These are phyloP conservation scores for Neoitamus cyanurus DNA, from an alignment of 2,888 invertebrate species.

Conservation along the genomic window DNA sequence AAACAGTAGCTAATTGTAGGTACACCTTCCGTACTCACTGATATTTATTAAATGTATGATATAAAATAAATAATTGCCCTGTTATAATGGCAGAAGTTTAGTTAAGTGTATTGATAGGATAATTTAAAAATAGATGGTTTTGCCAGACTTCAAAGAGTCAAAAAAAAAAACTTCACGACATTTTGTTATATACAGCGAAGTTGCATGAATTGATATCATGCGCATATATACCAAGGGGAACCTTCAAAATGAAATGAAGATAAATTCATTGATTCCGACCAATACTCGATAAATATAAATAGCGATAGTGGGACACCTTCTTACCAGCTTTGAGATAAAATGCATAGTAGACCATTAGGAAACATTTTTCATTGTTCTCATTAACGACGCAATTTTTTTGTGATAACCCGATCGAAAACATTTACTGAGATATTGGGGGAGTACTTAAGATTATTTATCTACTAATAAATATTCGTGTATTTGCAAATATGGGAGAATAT, in stretches of 20 bases:
- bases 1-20: too few relatives aligned
- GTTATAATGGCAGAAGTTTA: too few relatives aligned
- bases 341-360: background rate
- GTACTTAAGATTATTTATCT: background rate
- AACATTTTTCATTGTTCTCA: background rate
- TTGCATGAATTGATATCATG: too few relatives aligned
- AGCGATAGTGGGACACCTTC: background rate
- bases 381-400: background rate
- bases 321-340: background rate
- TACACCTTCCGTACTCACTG: too few relatives aligned
- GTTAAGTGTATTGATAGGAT: too few relatives aligned
- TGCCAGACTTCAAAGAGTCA: too few relatives aligned
- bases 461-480: slow-evolving; percentile 29
- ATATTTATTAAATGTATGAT: too few relatives aligned
- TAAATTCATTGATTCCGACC: background rate
- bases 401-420: background rate
- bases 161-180: too few relatives aligned
- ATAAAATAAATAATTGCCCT: too few relatives aligned
- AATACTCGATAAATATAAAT: background rate
- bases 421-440: background rate
- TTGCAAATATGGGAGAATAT: background rate
- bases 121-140: too few relatives aligned
- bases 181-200: too few relatives aligned
- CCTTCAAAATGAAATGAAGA: background rate
- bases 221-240: background rate